phyloP scores from a whole-genome alignment of 2,797 vertebrate species.

The Protonibea diacanthus region DNA sequence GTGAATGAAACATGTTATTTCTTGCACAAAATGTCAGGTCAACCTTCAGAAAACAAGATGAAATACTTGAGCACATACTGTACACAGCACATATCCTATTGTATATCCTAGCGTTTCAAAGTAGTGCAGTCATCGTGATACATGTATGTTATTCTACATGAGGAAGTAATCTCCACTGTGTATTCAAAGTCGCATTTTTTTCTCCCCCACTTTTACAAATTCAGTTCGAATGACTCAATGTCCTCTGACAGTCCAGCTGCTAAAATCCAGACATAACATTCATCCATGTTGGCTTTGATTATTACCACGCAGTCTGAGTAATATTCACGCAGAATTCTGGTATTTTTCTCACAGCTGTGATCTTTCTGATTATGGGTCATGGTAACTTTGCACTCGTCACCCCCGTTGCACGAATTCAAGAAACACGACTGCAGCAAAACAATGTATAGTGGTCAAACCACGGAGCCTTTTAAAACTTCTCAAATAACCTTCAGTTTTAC shows the following conservation, averaged over 20 bases:
- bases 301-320: conserved; percentile 9
- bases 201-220: conserved; percentile 7
- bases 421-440: background rate
- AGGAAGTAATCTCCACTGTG: conserved; percentile 8
- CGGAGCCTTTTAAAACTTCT: background rate
- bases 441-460: background rate
- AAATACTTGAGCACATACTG: background rate
- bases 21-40: background rate
- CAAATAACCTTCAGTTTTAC: background rate
- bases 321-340: conserved; percentile 12
- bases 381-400: background rate
- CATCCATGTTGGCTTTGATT: conserved; percentile 36
- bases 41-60: conserved; percentile 15
- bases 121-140: conserved; percentile 4
- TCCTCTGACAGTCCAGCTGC: conserved; percentile 3
- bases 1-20: conserved; percentile 4
- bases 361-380: background rate
- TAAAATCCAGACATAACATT: background rate
- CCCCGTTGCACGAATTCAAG: background rate
- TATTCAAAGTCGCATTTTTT: conserved; percentile 11
- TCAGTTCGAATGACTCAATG: conserved; percentile 26
- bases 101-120: background rate
- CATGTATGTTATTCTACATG: background rate
- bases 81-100: background rate
- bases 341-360: conserved; percentile 5